Evolutionary conservation across 2,797 vertebrate genomes (phyloP), one percentile per base, ranked within the genome.

Genomic region (Synaphobranchus kaupii): DNA sequence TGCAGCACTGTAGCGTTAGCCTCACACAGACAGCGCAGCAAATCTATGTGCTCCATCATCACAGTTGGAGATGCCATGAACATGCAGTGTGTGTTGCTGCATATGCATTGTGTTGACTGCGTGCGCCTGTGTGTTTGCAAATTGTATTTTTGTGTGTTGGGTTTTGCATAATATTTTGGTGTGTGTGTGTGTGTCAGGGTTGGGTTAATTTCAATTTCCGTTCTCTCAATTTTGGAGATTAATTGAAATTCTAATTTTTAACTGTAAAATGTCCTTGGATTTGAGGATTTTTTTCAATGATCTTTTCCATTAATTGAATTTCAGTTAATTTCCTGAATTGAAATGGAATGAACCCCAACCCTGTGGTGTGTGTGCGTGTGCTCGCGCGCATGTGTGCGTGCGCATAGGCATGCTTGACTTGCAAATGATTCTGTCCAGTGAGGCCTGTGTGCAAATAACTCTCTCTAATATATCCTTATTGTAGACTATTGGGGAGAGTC

Each of bases 401-500:
- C 66, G 4, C 50, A 28, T 28, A 34, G 7, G 78, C 86, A 85
- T 85, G 84, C 63, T 71, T 86, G 73, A 81, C 78, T 78, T 86
- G 78, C 28, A 86, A 58, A 86, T 86, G 50, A 54, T 80, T 39
- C 15, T 81, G 50, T 13, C 31, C 85, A 85, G 73, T 39, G 39
- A 78, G 83, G 81, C 85, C 71, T 92, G 83, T 89, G 88, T 89
- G 91, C 93, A 95, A 66, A 91, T 97, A 96, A 96, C 94, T 92
- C 92, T 96, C 93, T 96, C 93, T 95, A 94, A 94, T 94, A 22
- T 96, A 95, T 97, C 96, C 96, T 96, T 96, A 93, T 97, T 97
- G 91, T 97, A 99, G 98, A 99, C 97, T 98, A 98, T 95, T 99
- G 97, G 97, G 98, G 96, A 95, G 98, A 99, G 90, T 97, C 96